Evolutionary conservation across 2,888 invertebrate species (phyloP), one percentile per base, ranked within the genome.

Genomic region (Therioaphis trifolii): DNA sequence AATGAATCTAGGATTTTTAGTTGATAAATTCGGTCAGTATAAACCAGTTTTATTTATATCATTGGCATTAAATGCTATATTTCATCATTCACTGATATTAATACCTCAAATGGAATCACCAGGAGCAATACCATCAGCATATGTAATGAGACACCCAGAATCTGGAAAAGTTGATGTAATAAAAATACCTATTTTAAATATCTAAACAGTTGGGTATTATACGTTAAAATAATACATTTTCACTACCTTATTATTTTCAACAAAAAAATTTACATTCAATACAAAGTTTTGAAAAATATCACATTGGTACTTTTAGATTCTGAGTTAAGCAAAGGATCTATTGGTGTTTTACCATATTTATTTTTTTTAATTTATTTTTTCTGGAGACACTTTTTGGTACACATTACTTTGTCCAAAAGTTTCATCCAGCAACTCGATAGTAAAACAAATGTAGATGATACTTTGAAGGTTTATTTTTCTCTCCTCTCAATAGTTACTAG

Each of bases 11-110:
- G 94, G 94, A 86, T 94, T 93, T 88, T 90, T 96, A 86, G 95
- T 96, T 85, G 96, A 96, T 89, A 95, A 94, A 89, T 93, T 95
- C 87, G 95, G 95, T 78, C 93, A 93, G 88, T 96, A 96, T 89
- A 96, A 95, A 88, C 92, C 93, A 0, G 93, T 95, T 35, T 93
- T 96, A 84, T 93, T 95, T 86, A 91, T 94, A 84, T 93, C 94
- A 84, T 91, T 95, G 86, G 89, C 95, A 84, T 89, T 94, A 85
- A 94, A 94, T 87, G 95, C 95, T 7, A 90, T 93, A 2, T 93
- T 95, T 87, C 95, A 96, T 88, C 94, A 95, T 88, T 92, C 94
- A 4, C 89, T 96, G 87, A 91, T 96, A 76, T 90, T 93, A 87
- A 94, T 95, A 87, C 95, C 94, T 35, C 93, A 94, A 87, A 93